Percentiles rank a stretch among this genome's conserved stretches.
These are phyloP conservation scores for Crocallis elinguaria DNA, from an alignment of 2,888 invertebrate species.

Conservation along the genomic window DNA sequence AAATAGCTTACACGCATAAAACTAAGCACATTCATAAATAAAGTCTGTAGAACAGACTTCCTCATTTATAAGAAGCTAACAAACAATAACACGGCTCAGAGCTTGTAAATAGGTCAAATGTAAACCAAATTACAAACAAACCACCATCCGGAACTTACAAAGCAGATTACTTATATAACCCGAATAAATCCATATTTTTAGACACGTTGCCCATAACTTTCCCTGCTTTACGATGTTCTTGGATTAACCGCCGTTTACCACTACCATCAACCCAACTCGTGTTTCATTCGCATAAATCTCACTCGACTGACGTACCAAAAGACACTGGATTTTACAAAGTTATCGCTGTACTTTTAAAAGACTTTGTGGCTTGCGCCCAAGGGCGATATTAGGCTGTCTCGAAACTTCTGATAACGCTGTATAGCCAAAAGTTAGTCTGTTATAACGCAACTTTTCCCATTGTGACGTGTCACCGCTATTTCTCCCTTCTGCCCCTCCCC, in stretches of 20 bases:
- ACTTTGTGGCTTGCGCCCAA: slow-evolving; percentile 43
- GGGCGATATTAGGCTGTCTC: slow-evolving; percentile 44
- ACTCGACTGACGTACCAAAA: slow-evolving; percentile 53
- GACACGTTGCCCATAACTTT: slow-evolving; percentile 28
- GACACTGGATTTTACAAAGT: slow-evolving; percentile 45
- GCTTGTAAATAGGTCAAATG: slow-evolving; percentile 7
- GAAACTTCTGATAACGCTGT: slow-evolving; percentile 39
- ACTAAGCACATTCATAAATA: too few relatives aligned
- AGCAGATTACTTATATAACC: slow-evolving; percentile 14
- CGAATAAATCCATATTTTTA: slow-evolving; percentile 40
- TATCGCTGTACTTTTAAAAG: slow-evolving; percentile 24
- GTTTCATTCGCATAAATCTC: slow-evolving; percentile 64
- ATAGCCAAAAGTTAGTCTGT: slow-evolving; percentile 57
- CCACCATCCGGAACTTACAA: slow-evolving; percentile 17
- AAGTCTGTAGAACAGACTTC: too few relatives aligned
- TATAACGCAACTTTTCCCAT: slow-evolving; percentile 73
- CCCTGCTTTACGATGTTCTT: slow-evolving; percentile 42
- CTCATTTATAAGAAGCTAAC: too few relatives aligned
- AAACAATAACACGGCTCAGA: neutral
- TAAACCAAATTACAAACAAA: slow-evolving; percentile 29
- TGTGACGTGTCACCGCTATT: slow-evolving; percentile 59
- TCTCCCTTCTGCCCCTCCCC: slow-evolving; percentile 6
- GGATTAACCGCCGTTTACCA: slow-evolving; percentile 43
- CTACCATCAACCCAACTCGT: slow-evolving; percentile 49
- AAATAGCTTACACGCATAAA: too few relatives aligned